A percentile compares a stretch with the other conserved stretches of the same genome.
phyloP scores from a whole-genome alignment of 2,888 invertebrate genomes.

The Watsonalla binaria region DNA sequence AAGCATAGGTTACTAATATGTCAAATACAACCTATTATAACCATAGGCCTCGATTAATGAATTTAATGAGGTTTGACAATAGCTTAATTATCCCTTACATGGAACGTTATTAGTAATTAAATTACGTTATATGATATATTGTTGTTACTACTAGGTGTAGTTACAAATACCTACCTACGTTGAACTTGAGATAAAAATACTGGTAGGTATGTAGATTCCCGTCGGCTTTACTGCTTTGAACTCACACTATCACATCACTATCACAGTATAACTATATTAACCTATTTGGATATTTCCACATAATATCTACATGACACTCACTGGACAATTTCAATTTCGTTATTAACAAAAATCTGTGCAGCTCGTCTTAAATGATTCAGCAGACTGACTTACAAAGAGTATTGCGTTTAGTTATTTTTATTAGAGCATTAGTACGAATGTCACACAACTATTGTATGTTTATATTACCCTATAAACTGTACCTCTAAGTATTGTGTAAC shows the following conservation, averaged over 20 bases:
- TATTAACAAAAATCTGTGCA: conserved; percentile 32
- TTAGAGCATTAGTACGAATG: conserved; percentile 61
- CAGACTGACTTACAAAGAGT: conserved; percentile 25
- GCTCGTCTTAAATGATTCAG: conserved; percentile 59
- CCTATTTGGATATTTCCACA: not conserved
- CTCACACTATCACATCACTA: too few relatives aligned
- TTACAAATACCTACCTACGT: not conserved
- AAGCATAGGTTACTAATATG: too few relatives aligned
- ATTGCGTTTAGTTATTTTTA: conserved; percentile 53
- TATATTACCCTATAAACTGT: conserved; percentile 64
- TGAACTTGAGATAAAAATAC: not conserved
- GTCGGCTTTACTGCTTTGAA: too few relatives aligned
- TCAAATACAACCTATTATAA: not conserved
- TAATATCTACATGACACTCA: conserved; percentile 1
- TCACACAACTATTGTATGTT: conserved; percentile 57
- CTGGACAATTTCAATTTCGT: too few relatives aligned
- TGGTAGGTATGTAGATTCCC: too few relatives aligned
- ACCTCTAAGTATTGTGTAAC: conserved; percentile 51
- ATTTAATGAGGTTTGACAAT: not conserved
- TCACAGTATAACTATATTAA: too few relatives aligned
- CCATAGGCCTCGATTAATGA: not conserved
- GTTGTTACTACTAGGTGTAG: too few relatives aligned
- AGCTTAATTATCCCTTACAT: not conserved
- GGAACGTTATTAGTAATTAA: not conserved
- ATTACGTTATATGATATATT: not conserved